Conservation (phyloP, 2,113 vertebrate genomes). For the Chaetodon auriga region DNA sequence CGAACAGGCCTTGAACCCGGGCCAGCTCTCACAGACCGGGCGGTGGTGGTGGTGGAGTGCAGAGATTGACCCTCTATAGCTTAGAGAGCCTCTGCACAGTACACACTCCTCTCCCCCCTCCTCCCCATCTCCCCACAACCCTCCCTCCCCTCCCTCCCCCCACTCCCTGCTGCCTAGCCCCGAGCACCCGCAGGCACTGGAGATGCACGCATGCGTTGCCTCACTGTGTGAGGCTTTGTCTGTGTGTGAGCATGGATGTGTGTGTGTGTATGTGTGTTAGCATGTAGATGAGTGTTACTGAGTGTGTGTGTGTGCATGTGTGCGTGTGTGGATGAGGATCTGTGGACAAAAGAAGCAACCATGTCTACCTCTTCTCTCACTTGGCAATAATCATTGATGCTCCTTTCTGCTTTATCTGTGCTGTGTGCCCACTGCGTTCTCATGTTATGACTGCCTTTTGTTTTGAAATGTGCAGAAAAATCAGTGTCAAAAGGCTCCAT, state of each 20-base stretch:
- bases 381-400: constrained; percentile 71
- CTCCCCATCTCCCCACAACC: constrained; percentile 54
- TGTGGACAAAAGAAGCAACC: constrained; percentile 79
- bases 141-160: constrained; percentile 46
- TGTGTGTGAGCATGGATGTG: constrained; percentile 62
- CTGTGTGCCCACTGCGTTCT: constrained; percentile 5
- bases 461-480: constrained; percentile 26
- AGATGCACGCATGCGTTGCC: constrained; percentile 80
- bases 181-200: constrained; percentile 73
- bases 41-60: constrained; percentile 54
- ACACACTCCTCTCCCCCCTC: constrained; percentile 30
- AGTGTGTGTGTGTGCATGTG: constrained; percentile 7
- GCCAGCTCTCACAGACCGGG: constrained; percentile 59
- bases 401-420: constrained; percentile 43
- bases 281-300: constrained; percentile 30
- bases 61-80: constrained; percentile 76
- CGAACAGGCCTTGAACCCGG: constrained; percentile 65
- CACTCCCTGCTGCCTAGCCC: constrained; percentile 75
- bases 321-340: constrained; percentile 23
- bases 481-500: neutral
- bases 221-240: constrained; percentile 80
- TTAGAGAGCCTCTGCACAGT: constrained; percentile 69
- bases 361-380: constrained; percentile 61
- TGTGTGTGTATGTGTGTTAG: constrained; percentile 59
- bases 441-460: constrained; percentile 17